Base-by-base conservation (phyloP, 2,797 vertebrate genomes). In the Toxotes lorentzi region DNA sequence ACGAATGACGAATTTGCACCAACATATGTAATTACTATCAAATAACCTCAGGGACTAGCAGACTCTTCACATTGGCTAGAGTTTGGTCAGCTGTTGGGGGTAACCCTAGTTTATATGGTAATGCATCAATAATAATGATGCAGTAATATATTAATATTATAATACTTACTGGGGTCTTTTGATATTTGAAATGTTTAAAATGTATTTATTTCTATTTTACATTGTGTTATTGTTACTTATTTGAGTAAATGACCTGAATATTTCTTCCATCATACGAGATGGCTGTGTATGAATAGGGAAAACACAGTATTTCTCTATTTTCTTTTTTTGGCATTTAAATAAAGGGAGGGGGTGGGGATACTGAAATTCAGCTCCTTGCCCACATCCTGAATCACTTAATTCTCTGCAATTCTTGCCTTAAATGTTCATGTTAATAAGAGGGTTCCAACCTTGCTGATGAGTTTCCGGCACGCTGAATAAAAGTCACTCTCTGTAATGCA, bases 401-500 rank as follows among this genome's bases (percentile, higher is more conserved):
- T 81, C 73, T 21, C 54, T 58, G n/a, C 47, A 50, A 58, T 71
- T 53, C 70, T 73, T 69, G 72, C 78, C 78, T 78, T 87, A 83
- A 91, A 85, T 34, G 76, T 77, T 67, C 76, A 41, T 12, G 17
- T 85, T 91, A 93, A 90, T 90, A 81, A 87, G 80, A 78, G 70
- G 83, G 77, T 79, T 91, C 80, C 86, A 81, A 51, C 86, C 79
- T 78, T 24, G 85, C 79, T 88, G 90, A 88, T 91, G 87, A 89
- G 86, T 88, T 93, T 88, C 76, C 82, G 73, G 83, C 63, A 47
- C 43, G 70, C 86, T 80, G 85, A 83, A 91, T 88, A 88, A 86
- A 88, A 92, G 91, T 87, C 79, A 68, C 83, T 85, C 88, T 87
- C 59, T 30, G 84, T 89, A 89, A 90, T 82, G 88, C 86, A 85